phyloP scores from a whole-genome alignment of 2,888 invertebrate genomes.

The Beris chalybata region DNA sequence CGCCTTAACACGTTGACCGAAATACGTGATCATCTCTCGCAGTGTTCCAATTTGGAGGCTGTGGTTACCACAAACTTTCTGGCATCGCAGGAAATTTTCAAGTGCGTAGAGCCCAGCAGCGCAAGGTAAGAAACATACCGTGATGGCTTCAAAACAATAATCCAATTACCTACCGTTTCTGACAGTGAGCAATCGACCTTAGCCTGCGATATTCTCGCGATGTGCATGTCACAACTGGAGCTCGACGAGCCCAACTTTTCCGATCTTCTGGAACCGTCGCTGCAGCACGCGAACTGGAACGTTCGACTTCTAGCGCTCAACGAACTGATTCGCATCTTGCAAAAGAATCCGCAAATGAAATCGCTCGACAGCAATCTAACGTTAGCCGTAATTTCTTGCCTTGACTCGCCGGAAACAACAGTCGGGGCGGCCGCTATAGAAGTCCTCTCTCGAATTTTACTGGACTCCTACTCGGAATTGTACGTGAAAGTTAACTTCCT shows the following conservation, averaged over 20 bases:
- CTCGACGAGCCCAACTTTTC: slow-evolving; percentile 65
- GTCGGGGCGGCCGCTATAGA: slow-evolving; percentile 46
- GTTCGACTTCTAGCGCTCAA: slow-evolving; percentile 67
- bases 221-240: slow-evolving; percentile 66
- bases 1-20: slow-evolving; percentile 57
- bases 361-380: slow-evolving; percentile 31
- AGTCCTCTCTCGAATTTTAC: slow-evolving; percentile 46
- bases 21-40: slow-evolving; percentile 56
- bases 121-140: slow-evolving; percentile 54
- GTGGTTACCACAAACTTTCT: slow-evolving; percentile 53
- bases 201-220: slow-evolving; percentile 66
- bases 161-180: slow-evolving; percentile 22
- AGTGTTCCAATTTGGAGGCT: slow-evolving; percentile 53
- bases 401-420: slow-evolving; percentile 46
- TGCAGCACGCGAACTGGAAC: slow-evolving; percentile 64
- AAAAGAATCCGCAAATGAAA: slow-evolving; percentile 34
- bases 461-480: slow-evolving; percentile 42
- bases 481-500: slow-evolving; percentile 43
- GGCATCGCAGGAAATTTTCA: slow-evolving; percentile 64
- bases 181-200: slow-evolving; percentile 63
- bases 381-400: slow-evolving; percentile 46
- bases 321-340: slow-evolving; percentile 58
- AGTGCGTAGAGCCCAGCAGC: slow-evolving; percentile 62
- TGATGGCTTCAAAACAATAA: slow-evolving; percentile 1
- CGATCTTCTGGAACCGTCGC: slow-evolving; percentile 62